These are phyloP conservation scores for Ancistrus triradiatus DNA, from an alignment of 2,113 vertebrate species.

Conservation along the genomic window DNA sequence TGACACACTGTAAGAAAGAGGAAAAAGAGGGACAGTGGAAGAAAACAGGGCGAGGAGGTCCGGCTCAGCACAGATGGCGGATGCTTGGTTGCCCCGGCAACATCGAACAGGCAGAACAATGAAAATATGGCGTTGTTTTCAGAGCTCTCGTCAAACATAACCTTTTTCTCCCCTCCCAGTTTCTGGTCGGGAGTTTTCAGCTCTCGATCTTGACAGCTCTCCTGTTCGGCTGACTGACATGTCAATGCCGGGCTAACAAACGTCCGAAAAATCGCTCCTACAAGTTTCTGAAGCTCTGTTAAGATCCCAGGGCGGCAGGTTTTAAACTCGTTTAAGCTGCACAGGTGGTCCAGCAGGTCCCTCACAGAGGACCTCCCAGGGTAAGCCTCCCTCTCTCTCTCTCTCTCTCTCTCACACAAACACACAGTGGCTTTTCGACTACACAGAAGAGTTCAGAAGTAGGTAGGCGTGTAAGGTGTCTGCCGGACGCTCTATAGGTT, in stretches of 20 bases:
- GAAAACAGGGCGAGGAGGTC: constrained; percentile 43
- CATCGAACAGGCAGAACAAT: constrained; percentile 51
- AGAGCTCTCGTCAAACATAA: constrained; percentile 44
- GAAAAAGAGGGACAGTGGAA: too few relatives aligned
- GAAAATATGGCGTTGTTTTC: constrained; percentile 51
- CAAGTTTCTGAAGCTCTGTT: constrained; percentile 25
- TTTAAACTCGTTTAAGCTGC: constrained; percentile 29
- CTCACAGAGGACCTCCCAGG: background rate
- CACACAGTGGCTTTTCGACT: background rate
- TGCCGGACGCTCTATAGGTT: too few relatives aligned
- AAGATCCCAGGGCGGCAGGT: constrained; percentile 16
- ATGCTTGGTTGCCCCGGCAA: constrained; percentile 51
- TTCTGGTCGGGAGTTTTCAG: constrained; percentile 34
- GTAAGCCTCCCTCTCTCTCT: background rate
- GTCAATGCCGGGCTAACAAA: constrained; percentile 34
- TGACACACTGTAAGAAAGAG: constrained; percentile 10
- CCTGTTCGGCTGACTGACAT: constrained; percentile 27
- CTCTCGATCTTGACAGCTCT: constrained; percentile 32
- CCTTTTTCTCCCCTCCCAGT: constrained; percentile 8
- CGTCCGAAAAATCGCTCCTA: constrained; percentile 29
- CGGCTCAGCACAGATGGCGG: constrained; percentile 48
- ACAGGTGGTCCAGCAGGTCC: constrained; percentile 4
- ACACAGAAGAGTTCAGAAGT: too few relatives aligned
- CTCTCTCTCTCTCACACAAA: background rate
- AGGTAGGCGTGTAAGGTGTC: too few relatives aligned